Evolutionary conservation across 2,113 vertebrate genomes (phyloP).

Genomic region (Passer montanus): DNA sequence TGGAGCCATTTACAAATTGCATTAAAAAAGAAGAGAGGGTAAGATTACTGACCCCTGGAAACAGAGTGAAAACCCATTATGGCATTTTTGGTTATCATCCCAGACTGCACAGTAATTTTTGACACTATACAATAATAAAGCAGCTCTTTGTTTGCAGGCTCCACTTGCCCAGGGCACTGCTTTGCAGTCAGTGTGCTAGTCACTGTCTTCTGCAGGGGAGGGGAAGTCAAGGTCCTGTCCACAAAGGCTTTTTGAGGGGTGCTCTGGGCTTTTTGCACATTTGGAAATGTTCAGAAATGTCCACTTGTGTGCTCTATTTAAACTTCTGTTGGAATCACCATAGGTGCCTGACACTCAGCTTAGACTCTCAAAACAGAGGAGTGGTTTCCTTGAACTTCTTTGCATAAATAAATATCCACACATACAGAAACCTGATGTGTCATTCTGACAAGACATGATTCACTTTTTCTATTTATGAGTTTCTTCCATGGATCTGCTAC

Average conservation of each 20-base stretch:
- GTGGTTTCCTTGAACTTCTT: background rate
- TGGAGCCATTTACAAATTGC: conserved; percentile 49
- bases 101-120: background rate
- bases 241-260: background rate
- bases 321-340: background rate
- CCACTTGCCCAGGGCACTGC: background rate
- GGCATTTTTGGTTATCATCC: conserved; percentile 17
- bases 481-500: background rate
- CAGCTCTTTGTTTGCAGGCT: background rate
- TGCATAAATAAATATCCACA: background rate
- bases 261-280: background rate
- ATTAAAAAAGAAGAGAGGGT: background rate
- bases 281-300: background rate
- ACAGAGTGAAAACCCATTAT: background rate
- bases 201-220: background rate
- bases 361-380: background rate
- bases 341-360: background rate
- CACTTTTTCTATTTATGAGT: background rate
- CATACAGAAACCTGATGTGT: background rate
- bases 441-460: background rate
- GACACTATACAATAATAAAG: background rate
- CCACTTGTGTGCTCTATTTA: background rate
- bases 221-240: background rate
- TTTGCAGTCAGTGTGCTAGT: background rate
- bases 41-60: conserved; percentile 10